Percentiles rank a stretch among this genome's conserved stretches.
phyloP scores from a whole-genome alignment of 1,140 invertebrate species.

The Zaprionus camerounensis region DNA sequence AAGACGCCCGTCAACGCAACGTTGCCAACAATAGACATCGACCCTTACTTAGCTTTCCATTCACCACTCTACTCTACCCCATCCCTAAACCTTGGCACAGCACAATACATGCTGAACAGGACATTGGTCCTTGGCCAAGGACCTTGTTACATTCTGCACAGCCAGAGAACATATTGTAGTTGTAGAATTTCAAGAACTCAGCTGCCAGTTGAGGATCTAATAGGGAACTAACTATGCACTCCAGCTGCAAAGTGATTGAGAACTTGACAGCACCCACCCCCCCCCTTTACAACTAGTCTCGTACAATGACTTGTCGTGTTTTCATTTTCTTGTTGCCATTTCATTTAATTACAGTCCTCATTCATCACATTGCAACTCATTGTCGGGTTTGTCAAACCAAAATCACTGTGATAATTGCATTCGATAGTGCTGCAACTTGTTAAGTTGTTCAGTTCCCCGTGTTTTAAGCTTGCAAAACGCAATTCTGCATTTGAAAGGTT shows the following conservation, averaged over 20 bases:
- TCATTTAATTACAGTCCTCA: slow-evolving; percentile 30
- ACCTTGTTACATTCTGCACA: slow-evolving; percentile 28
- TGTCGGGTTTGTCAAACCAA: slow-evolving; percentile 16
- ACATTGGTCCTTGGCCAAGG: slow-evolving; percentile 26
- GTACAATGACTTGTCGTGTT: slow-evolving; percentile 14
- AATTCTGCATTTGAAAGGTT: not conserved
- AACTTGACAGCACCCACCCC: not conserved
- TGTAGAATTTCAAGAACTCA: not conserved
- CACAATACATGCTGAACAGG: slow-evolving; percentile 20
- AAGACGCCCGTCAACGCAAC: slow-evolving; percentile 38
- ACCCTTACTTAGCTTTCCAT: not conserved
- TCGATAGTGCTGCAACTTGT: not conserved
- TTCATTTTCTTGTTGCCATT: slow-evolving; percentile 9
- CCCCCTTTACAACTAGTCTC: not conserved
- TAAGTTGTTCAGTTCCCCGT: too few species aligned
- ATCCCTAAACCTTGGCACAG: not conserved
- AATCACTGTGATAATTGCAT: slow-evolving; percentile 11
- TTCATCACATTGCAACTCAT: slow-evolving; percentile 21
- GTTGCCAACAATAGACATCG: slow-evolving; percentile 46
- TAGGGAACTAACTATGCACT: slow-evolving; percentile 17
- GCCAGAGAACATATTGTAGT: slow-evolving; percentile 2
- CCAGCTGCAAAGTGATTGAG: slow-evolving; percentile 24
- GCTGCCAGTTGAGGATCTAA: slow-evolving; percentile 10
- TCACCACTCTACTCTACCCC: not conserved
- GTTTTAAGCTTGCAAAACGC: too few species aligned